Base-by-base conservation (phyloP, 2,113 vertebrate genomes). In the Onychorhynchus coronatus region DNA sequence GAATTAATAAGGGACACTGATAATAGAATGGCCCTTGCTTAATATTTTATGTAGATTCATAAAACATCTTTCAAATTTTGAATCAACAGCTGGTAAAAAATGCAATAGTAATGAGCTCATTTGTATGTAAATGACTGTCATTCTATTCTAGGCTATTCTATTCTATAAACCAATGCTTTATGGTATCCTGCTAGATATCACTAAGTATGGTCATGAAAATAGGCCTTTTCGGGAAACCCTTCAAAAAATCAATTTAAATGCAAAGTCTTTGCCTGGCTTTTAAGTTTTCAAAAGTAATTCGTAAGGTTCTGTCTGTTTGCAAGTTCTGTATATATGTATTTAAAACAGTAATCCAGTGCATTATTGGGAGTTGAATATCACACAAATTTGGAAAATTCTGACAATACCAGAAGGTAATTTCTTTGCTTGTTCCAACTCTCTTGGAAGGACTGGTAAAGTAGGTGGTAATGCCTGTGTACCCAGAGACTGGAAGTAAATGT, bases 81-180 rank as follows among this genome's bases (percentile, higher is more conserved):
- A 95, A 95, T 95, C 96, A 97, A 97, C 93, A 95, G 82, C 87
- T 91, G 91, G 72, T 85, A 58, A 93, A 96, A 89, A 95, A 94
- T 71, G 83, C 96, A 90, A 27, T 94, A 83, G 89, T 97, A 97
- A 97, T 95, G 95, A 95, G 83, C 73, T 97, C 96, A 96, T 97
- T 96, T 97, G 89, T 97, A 97, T 97, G 97, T 91, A 97, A 97
- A 97, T 97, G 85, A 91, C 80, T 95, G 95, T 87, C 89, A 93
- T 85, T 96, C 92, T 89, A 80, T 88, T 95, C 89, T 87, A 46
- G 79, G 56, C 79, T 95, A n/a, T n/a, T n/a, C n/a, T n/a, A n/a
- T n/a, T n/a, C n/a, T n/a, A n/a, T n/a, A n/a, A n/a, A n/a, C 49
- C 84, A 30, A 39, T 82, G 85, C 80, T 94, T 95, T 94, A 95